A percentile compares a stretch with the other conserved stretches of the same genome.
Conservation (phyloP, 2,888 invertebrate species). For the Machimus atricapillus region DNA sequence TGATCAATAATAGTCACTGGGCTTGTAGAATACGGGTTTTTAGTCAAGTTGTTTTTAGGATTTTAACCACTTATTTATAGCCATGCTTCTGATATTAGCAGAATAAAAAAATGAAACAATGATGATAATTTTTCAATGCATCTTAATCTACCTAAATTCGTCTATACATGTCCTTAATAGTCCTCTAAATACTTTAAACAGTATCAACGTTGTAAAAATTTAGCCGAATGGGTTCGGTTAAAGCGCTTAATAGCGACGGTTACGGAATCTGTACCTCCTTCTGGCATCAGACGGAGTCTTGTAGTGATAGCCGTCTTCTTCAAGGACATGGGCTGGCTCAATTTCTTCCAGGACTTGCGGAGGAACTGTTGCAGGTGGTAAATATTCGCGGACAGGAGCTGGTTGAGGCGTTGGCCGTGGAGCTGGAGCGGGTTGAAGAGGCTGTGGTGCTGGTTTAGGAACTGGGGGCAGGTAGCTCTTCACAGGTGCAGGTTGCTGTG, state of each 20-base stretch:
- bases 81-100: too few relatives aligned
- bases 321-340: constrained; percentile 5
- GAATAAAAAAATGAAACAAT: too few relatives aligned
- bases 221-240: background rate
- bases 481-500: background rate
- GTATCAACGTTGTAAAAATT: background rate
- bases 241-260: constrained; percentile 18
- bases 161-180: background rate
- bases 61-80: too few relatives aligned
- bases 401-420: background rate
- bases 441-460: background rate
- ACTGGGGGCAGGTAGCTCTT: background rate
- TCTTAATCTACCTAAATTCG: background rate
- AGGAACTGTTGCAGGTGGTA: background rate
- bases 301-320: constrained; percentile 28
- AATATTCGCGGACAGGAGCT: background rate
- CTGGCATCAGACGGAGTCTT: background rate
- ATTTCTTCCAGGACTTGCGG: background rate
- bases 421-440: background rate
- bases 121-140: background rate
- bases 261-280: background rate
- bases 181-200: constrained; percentile 2
- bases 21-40: too few relatives aligned
- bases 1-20: too few relatives aligned
- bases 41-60: too few relatives aligned